Evolutionary conservation across 2,113 vertebrate species (phyloP).

Genomic region (Bostrychus sinensis): DNA sequence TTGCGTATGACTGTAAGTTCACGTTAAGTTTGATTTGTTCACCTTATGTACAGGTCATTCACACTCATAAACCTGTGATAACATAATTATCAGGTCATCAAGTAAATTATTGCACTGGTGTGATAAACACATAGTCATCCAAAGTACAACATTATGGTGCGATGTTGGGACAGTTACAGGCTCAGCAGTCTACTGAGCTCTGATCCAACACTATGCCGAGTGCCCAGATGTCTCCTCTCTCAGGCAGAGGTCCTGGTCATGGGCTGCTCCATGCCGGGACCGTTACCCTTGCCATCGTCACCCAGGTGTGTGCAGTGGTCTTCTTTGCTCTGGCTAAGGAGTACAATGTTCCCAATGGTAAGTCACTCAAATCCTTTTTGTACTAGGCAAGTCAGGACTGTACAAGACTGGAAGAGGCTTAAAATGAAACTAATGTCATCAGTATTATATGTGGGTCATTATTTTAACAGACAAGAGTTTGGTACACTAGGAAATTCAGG

Average conservation of each 20-base stretch:
- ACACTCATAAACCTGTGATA: not conserved
- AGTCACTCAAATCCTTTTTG: constrained; percentile 20
- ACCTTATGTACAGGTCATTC: not conserved
- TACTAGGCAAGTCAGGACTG: not conserved
- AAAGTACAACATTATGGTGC: constrained; percentile 50
- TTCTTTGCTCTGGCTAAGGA: constrained; percentile 38
- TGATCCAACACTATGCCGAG: not conserved
- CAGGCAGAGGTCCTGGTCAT: not conserved
- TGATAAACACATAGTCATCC: constrained; percentile 13
- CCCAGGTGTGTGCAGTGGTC: constrained; percentile 23
- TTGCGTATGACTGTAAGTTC: too few species aligned
- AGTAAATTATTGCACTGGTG: not conserved
- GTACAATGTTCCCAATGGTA: constrained; percentile 48
- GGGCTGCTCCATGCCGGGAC: constrained; percentile 24
- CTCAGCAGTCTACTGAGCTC: not conserved
- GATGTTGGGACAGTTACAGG: not conserved
- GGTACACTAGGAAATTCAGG: not conserved
- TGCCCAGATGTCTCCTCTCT: not conserved
- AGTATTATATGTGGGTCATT: too few species aligned
- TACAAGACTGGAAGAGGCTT: too few species aligned
- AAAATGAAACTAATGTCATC: too few species aligned
- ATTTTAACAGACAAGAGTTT: not conserved
- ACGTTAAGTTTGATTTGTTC: too few species aligned
- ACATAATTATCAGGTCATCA: constrained; percentile 1
- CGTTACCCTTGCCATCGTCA: constrained; percentile 36